Base-by-base conservation (phyloP, 2,797 vertebrate species). In the Dallia pectoralis region DNA sequence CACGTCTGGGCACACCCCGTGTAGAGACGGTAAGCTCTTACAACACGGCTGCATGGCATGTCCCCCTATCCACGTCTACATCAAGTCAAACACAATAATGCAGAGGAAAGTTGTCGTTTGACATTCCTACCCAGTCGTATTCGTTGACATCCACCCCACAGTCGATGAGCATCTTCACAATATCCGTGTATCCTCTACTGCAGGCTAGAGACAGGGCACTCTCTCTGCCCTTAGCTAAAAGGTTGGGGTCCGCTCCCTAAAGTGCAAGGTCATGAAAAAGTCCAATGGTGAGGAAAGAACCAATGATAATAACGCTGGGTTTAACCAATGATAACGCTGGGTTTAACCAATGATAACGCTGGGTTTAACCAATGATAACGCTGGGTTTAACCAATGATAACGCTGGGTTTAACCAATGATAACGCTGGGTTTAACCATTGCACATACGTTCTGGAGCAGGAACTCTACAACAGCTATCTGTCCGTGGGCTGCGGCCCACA, bases 401-500 rank as follows among this genome's bases (percentile, higher is more conserved):
- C n/a, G n/a, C n/a, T n/a, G n/a, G n/a, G n/a, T n/a, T n/a, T n/a
- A 44, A 12, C 40, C 40, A 14, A 44, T 44, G 40, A 9, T 44
- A 7, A 44, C 11, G 11, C 7, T 40, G 40, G 3, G 7, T 40
- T 40, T 44, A 44, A 44, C 40, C n/a, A n/a, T 61, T 62, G 61
- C 27, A 3, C 93, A 86, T 93, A 99, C 97, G 71, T 97, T 99
- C 84, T 99, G 97, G 63, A 99, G 96, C 30, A 99, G 94, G 91
- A 99, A 98, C 90, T 99, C 98, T 67, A 99, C 97, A 27, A 99
- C 95, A 74, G 98, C 97, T 72, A 99, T 99, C 84, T 99, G 98
- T 69, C 98, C 98, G 22, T 99, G 98, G 81, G 98, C 98, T 79
- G 98, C 98, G 0, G 98, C 98, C 98, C 98, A 99, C 97, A 99